A percentile compares a stretch with the other conserved stretches of the same genome.
Conservation (phyloP, 2,113 vertebrate genomes). For the Hymenochirus boettgeri region DNA sequence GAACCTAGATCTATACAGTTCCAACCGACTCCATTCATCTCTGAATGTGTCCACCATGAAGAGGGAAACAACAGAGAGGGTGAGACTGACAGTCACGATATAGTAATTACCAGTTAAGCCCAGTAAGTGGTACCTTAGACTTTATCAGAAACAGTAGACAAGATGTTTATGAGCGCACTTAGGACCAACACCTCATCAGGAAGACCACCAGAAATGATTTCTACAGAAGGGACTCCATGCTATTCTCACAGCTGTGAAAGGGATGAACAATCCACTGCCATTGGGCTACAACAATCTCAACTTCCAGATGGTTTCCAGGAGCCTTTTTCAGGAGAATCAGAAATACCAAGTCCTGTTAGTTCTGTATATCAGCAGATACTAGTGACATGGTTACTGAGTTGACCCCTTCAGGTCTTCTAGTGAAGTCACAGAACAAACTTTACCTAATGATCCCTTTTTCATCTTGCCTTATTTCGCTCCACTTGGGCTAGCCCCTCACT, state of each 20-base stretch:
- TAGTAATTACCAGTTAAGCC: background rate
- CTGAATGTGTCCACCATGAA: background rate
- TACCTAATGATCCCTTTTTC: background rate
- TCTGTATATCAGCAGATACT: background rate
- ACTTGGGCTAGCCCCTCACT: background rate
- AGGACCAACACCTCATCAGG: background rate
- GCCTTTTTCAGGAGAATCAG: background rate
- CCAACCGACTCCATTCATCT: too few relatives aligned
- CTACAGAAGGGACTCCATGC: background rate
- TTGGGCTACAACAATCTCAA: background rate
- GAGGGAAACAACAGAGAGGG: background rate
- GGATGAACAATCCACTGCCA: background rate
- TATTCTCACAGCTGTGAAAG: background rate
- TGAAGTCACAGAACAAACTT: background rate
- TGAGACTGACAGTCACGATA: background rate
- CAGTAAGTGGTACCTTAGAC: background rate
- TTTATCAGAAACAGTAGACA: background rate
- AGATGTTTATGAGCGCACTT: background rate
- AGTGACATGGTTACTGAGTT: background rate
- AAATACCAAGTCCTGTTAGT: background rate
- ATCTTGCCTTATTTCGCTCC: background rate
- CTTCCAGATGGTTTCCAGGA: background rate
- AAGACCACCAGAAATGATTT: background rate
- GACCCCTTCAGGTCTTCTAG: background rate
- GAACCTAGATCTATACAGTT: too few relatives aligned